phyloP scores from a whole-genome alignment of 2,797 vertebrate species.

The Delichon dasypus region DNA sequence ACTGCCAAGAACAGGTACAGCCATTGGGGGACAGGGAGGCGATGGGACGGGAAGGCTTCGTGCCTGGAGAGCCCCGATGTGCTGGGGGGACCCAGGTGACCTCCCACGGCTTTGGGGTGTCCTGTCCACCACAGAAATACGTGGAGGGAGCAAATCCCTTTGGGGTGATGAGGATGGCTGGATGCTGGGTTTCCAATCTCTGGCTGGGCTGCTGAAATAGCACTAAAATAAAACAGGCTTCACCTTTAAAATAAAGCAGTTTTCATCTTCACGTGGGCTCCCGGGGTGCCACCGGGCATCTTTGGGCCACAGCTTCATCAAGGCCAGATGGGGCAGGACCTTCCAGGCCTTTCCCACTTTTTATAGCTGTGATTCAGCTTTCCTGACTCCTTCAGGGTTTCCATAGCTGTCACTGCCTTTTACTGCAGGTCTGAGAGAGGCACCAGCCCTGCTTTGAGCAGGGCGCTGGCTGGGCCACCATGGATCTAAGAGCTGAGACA shows the following conservation, averaged over 20 bases:
- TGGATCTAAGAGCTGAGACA: background rate
- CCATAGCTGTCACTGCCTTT: background rate
- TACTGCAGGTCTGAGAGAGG: background rate
- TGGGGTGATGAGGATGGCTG: background rate
- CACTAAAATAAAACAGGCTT: background rate
- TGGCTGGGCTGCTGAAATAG: background rate
- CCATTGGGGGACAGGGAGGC: background rate
- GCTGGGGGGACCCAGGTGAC: background rate
- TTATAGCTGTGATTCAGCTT: background rate
- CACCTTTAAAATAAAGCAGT: background rate
- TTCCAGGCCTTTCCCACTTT: background rate
- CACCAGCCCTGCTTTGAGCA: background rate
- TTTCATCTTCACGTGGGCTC: background rate
- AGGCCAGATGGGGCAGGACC: background rate
- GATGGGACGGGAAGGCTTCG: background rate
- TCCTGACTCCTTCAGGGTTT: background rate
- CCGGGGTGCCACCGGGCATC: rapidly evolving
- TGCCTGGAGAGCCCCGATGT: background rate
- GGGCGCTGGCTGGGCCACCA: background rate
- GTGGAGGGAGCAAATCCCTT: background rate
- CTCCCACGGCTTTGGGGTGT: rapidly evolving
- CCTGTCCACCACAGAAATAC: background rate
- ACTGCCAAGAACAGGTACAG: conserved; percentile 95
- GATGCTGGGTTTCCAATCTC: background rate
- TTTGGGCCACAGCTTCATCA: background rate